phyloP scores from a whole-genome alignment of 1,140 invertebrate genomes.

The Homarus americanus region DNA sequence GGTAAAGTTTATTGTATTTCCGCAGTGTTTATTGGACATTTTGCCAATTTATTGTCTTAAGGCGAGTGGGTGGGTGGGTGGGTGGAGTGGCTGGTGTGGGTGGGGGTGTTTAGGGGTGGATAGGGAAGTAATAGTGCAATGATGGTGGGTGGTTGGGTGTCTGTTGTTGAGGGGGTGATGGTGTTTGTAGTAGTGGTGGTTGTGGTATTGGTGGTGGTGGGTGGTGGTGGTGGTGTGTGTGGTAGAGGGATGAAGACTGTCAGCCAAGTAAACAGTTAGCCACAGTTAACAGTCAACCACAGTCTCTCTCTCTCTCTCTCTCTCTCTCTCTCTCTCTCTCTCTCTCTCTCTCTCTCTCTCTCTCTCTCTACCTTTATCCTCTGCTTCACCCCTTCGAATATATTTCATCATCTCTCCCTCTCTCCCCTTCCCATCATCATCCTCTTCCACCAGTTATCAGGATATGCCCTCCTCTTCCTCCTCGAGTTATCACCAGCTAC shows the following conservation, averaged over 20 bases:
- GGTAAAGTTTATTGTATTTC: not conserved
- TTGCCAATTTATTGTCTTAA: not conserved
- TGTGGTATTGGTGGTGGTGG: too few species aligned
- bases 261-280: too few species aligned
- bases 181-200: too few species aligned
- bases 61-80: not conserved
- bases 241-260: too few species aligned
- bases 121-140: not conserved
- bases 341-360: not conserved
- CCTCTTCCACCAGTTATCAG: too few species aligned
- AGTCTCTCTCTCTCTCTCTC: too few species aligned
- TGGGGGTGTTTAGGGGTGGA: too few species aligned
- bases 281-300: too few species aligned
- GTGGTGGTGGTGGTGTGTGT: not conserved
- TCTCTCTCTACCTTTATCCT: not conserved
- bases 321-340: conserved; percentile 7
- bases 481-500: not conserved
- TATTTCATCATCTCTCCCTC: not conserved
- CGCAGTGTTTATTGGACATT: not conserved
- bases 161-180: too few species aligned
- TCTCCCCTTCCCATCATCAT: not conserved
- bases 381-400: not conserved
- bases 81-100: too few species aligned
- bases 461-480: too few species aligned
- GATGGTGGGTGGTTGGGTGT: too few species aligned